Base-by-base conservation (phyloP, 2,113 vertebrate species). In the Acanthochromis polyacanthus region DNA sequence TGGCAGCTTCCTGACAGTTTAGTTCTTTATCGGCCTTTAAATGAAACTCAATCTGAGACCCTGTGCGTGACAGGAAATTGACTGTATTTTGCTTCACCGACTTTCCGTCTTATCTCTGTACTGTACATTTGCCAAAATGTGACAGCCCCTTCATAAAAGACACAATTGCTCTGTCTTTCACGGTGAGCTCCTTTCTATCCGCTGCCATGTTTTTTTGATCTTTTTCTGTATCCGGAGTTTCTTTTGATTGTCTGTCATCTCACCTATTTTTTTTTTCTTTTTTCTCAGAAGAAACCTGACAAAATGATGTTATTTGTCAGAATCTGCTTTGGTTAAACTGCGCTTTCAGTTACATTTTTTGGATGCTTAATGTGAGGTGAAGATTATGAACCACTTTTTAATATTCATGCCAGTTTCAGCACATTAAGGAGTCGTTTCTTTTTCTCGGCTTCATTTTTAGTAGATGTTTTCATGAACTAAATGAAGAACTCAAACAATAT, bases 1-100 rank as follows among this genome's bases (percentile, higher is more conserved):
- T 92, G 93, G 91, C 73, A 74, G 63, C 46, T 73, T 71, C 23
- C 0, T 48, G 68, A 69, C 68, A 82, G 16, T 63, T 22, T 70
- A n/a, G 7, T 71, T 68, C 3, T 81, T 32, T n/a, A 25, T 52
- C 59, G 32, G 56, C 45, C 68, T 60, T 70, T 40, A 17, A 81
- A 43, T 60, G 38, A 52, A 48, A 38, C 9, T 75, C 23, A 56
- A 14, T 74, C 56, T 59, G 48, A 80, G 25, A 56, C 1, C 2
- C 36, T 11, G 62, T 14, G 40, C 12, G 30, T 20, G 23, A 59
- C 72, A 75, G 76, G 65, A 74, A 74, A 78, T 55, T 53, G 64
- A 22, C 58, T 67, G 43, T 11, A 58, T 50, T 60, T 69, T 15
- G 56, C 78, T 68, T 38, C 72, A 51, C 40, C 11, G 45, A 73